Base-by-base conservation (phyloP, 2,888 invertebrate genomes). In the Campoletis raptor region DNA sequence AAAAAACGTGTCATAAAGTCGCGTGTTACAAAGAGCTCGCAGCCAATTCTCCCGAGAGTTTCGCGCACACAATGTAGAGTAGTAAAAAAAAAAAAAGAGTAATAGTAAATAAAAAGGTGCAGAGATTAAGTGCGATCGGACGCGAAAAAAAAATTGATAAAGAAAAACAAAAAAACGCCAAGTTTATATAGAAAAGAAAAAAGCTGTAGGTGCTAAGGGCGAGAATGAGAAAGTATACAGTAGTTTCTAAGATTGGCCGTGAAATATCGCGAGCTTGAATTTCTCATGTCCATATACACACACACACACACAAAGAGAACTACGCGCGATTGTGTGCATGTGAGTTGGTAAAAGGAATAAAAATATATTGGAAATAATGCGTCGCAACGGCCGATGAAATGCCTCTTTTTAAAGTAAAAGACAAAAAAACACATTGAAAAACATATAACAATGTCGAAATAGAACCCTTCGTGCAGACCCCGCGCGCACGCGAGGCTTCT, bases 1-100 rank as follows among this genome's bases (percentile, higher is more conserved):
- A n/a, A 21, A 48, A 83, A 83, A 24, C 15, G 70, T 80, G 73
- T 82, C 80, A 78, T 69, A 72, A 83, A 67, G 81, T 69, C 73
- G 80, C 81, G 83, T 74, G 84, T 78, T 69, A 74, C 52, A 40
- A 57, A 76, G 52, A 78, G 61, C 86, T 83, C 86, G 84, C 81
- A 86, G 81, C 84, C 86, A 78, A 84, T 84, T 84, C 73, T 81
- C 73, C 79, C 77, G 72, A 81, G 84, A 73, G 83, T 79, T 54
- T 67, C 70, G 70, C 78, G 84, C 81, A 66, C 81, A 79, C 80
- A 77, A 76, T 36, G 61, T 84, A 86, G 86, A 52, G 81, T 86
- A 86, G 78, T 12, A 7, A 73, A 77, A 40, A 70, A 72, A 61
- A 67, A 69, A 37, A 52, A 48, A 18, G n/a, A 57, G 30, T 15